A percentile compares a stretch with the other conserved stretches of the same genome.
These are phyloP conservation scores for Phoxinus phoxinus DNA, from an alignment of 2,113 vertebrate species.

Conservation along the genomic window DNA sequence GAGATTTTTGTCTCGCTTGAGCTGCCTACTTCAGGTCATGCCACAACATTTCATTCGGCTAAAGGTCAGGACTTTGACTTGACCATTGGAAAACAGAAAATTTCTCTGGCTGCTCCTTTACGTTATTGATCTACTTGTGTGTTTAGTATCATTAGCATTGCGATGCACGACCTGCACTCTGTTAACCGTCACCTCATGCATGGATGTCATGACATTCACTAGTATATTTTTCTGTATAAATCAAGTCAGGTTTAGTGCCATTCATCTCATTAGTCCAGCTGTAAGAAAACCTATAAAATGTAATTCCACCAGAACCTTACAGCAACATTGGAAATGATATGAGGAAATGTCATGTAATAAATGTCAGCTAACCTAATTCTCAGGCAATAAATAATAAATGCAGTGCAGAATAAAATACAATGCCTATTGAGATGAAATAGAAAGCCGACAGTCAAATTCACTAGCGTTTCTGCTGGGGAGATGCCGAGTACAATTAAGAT, in stretches of 20 bases:
- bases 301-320: neutral
- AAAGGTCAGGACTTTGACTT: slow-evolving; percentile 40
- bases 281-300: neutral
- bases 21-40: neutral
- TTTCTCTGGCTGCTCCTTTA: neutral
- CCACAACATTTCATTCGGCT: slow-evolving; percentile 20
- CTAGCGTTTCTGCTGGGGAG: neutral
- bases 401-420: slow-evolving; percentile 10
- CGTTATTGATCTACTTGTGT: neutral
- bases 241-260: neutral
- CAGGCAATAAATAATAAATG: neutral
- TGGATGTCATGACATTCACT: neutral
- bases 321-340: neutral
- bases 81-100: slow-evolving; percentile 7
- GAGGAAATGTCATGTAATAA: slow-evolving; percentile 1
- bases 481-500: slow-evolving; percentile 16
- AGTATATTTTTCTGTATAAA: neutral
- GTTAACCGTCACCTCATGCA: neutral
- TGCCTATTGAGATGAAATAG: neutral
- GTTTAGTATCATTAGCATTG: neutral
- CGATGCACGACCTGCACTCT: neutral
- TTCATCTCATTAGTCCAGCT: slow-evolving; percentile 2
- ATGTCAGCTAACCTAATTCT: slow-evolving; percentile 18
- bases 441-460: neutral
- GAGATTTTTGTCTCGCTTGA: neutral